Evolutionary conservation across 2,888 invertebrate species (phyloP), one percentile per base, ranked within the genome.

Genomic region (Acholoe squamosa): DNA sequence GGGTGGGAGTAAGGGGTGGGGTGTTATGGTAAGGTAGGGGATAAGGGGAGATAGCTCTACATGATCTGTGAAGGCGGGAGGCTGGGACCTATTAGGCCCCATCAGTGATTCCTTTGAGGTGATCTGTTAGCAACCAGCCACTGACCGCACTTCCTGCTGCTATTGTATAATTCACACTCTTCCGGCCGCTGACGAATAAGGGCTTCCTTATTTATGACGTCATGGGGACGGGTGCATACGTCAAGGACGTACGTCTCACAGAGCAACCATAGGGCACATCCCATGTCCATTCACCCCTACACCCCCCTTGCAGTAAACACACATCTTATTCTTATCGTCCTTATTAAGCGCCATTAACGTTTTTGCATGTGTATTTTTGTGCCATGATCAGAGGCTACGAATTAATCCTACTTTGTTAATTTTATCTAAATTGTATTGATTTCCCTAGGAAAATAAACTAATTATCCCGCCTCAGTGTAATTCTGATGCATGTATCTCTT

Each of bases 61-160:
- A 31, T 71, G 71, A 71, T 71, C 28, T 25, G 28, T 28, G 71
- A 31, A 71, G 71, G 71, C 31, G 71, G 14, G 28, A 25, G 28
- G 71, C 25, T 28, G 28, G 31, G 28, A 71, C 71, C 71, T 71
- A 71, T 71, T 71, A 71, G 71, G 71, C 28, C 28, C 71, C 71
- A 71, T 71, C 71, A 71, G 71, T 14, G 28, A 71, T 71, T 71
- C 71, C 71, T 71, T 71, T 71, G 71, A 71, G 71, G 71, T 71
- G 71, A 71, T 71, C 71, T 71, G 71, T 71, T 71, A 71, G 71
- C 71, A 1, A 0, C 71, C 71, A 28, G 25, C 28, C 16, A 71
- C 28, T 25, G 71, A 25, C 71, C 71, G 28, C 28, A 71, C 71
- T 71, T 71, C 71, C 71, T 71, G 28, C 71, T 5, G 28, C 28